Evolutionary conservation across 1,140 invertebrate genomes (phyloP).

Genomic region (Chrysoperla carnea): DNA sequence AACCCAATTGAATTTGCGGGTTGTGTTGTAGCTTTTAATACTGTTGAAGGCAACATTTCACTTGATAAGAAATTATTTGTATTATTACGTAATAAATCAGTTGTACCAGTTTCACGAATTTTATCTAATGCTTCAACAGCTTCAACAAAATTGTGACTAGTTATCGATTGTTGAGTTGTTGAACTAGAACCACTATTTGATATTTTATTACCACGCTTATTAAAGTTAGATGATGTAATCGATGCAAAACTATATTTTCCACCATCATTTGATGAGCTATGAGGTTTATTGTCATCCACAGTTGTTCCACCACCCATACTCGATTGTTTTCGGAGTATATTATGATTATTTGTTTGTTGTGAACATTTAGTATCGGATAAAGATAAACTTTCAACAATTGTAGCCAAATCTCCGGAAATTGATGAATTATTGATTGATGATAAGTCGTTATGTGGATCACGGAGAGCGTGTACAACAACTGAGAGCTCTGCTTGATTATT

Average conservation of each 20-base stretch:
- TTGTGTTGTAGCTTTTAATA: not conserved
- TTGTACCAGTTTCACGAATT: conserved; percentile 19
- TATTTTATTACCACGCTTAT: conserved; percentile 5
- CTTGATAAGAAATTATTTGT: conserved; percentile 59
- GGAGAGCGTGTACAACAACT: conserved; percentile 34
- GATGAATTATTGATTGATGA: conserved; percentile 44
- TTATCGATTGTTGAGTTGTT: conserved; percentile 5
- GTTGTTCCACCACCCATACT: conserved; percentile 13
- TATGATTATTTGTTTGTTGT: conserved; percentile 8
- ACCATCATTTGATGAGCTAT: conserved; percentile 7
- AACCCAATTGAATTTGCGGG: not conserved
- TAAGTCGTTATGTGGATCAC: conserved; percentile 38
- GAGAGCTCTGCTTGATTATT: conserved; percentile 29
- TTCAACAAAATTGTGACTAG: conserved; percentile 24
- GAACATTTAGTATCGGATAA: conserved; percentile 31
- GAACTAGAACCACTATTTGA: conserved; percentile 11
- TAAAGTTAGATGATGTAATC: conserved; percentile 8
- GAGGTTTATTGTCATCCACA: conserved; percentile 1
- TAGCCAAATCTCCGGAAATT: conserved; percentile 52
- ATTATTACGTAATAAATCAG: conserved; percentile 55
- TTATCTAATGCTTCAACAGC: conserved; percentile 42
- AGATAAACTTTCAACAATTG: conserved; percentile 64
- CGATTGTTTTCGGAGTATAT: conserved; percentile 14
- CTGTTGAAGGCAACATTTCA: conserved; percentile 28
- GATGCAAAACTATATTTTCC: conserved; percentile 5